Evolutionary conservation across 2,797 vertebrate genomes (phyloP), one percentile per base, ranked within the genome.

Genomic region (Setipinna tenuifilis): DNA sequence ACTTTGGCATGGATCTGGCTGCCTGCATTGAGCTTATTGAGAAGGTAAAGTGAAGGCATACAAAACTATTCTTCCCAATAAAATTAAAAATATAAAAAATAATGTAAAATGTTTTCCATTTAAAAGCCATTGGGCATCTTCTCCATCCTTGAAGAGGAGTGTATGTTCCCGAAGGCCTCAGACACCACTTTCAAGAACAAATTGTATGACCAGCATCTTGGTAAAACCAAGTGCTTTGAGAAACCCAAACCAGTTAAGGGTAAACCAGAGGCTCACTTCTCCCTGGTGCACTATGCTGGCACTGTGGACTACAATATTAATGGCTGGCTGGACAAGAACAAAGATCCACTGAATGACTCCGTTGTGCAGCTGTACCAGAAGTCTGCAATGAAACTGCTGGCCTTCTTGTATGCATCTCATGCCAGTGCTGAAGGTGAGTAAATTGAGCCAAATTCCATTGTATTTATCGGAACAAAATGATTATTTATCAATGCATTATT

Each of bases 141-240:
- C 90, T 98, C 97, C 91, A 98, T 98, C 91, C 95, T 98, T 89
- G 97, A 98, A 92, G 96, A 98, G 92, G 97, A 97, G 92, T 97
- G 96, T 82, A 97, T 97, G 96, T 96, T 96, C 91, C 96, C 95
- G 83, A 96, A 95, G 90, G 93, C 95, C 6, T 92, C 94, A 80
- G 95, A 95, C 88, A 92, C 87, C 21, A 95, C 96, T 90, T 96
- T 96, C 88, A 96, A 95, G 90, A 95, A 95, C 92, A 96, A 97
- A 88, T 88, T 97, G 62, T 95, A 96, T 28, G 96, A 96, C 1
- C 95, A 96, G 84, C 96, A 96, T 12, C 88, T 96, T 59, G 96
- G 96, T 62, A 96, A 96, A 88, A 95, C 89, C 12, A 85, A 6
- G 82, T 95, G 93, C 61, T 97, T 96, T 88, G 95, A 96, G 89